Evolutionary conservation across 2,888 invertebrate genomes (phyloP).

Genomic region (Nyleta sp.): DNA sequence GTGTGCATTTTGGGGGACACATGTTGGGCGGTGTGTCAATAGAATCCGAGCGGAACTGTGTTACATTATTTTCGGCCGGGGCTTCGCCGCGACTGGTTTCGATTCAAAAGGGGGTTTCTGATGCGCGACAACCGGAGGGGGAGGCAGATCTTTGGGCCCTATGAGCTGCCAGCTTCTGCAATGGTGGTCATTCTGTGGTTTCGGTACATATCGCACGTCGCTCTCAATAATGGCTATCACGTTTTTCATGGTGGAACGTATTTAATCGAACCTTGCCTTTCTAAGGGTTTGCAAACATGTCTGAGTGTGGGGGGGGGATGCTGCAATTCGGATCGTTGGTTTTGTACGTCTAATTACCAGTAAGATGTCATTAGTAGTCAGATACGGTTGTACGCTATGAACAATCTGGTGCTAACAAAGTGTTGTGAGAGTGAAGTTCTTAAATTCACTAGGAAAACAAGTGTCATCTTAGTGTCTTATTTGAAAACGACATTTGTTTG

Average conservation of each 20-base stretch:
- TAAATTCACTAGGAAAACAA: too few relatives aligned
- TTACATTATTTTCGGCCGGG: slow-evolving; percentile 74
- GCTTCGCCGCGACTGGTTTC: slow-evolving; percentile 63
- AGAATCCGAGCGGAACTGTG: slow-evolving; percentile 73
- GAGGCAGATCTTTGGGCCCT: slow-evolving; percentile 62
- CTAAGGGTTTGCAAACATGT: too few relatives aligned
- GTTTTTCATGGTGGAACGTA: slow-evolving; percentile 12
- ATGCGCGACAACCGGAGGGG: slow-evolving; percentile 35
- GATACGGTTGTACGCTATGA: too few relatives aligned
- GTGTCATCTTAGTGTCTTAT: too few relatives aligned
- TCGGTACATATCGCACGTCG: slow-evolving; percentile 34
- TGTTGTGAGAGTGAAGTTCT: too few relatives aligned
- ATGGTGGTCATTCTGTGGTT: slow-evolving; percentile 67
- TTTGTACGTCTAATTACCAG: too few relatives aligned
- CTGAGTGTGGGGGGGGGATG: too few relatives aligned
- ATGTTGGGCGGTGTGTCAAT: slow-evolving; percentile 73
- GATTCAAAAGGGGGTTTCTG: slow-evolving; percentile 61
- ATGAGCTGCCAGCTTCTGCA: slow-evolving; percentile 51
- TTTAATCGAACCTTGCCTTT: too few relatives aligned
- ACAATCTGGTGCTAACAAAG: too few relatives aligned
- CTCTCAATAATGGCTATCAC: slow-evolving; percentile 33
- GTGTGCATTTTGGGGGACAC: slow-evolving; percentile 39
- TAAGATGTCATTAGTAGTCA: too few relatives aligned
- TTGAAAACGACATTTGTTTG: too few relatives aligned
- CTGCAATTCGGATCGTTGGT: too few relatives aligned